Evolutionary conservation across 2,888 invertebrate species (phyloP), one percentile per base, ranked within the genome.

Genomic region (Hypomecis atomaria): DNA sequence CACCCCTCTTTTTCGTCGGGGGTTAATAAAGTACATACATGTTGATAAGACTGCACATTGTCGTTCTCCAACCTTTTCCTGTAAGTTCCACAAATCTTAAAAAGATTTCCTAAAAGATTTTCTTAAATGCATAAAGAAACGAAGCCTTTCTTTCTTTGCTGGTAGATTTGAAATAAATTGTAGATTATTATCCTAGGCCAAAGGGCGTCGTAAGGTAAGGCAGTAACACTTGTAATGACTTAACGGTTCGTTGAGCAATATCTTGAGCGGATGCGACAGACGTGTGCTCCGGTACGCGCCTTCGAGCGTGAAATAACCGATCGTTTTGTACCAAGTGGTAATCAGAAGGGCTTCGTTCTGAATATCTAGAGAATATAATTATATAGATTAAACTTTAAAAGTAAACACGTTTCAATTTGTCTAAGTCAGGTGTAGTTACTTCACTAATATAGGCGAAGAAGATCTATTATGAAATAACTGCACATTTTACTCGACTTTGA

Each of bases 221-320:
- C 34, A 38, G 56, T 47, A 56, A 33, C 47, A 38, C 78, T 77
- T 79, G 79, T 82, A 81, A 86, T 82, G 78, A 74, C 78, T 80
- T 84, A 71, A 83, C 79, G 81, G 76, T 76, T 84, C 81, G 87
- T 82, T 83, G 78, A 67, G 70, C 72, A 74, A 79, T 79, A 79
- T 80, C 75, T 71, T 74, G 71, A 77, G 70, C 72, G 68, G 69
- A 72, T 67, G 68, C 67, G 72, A 71, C 66, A 66, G 71, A 73
- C 71, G 68, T 61, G 65, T 70, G 74, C 70, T 61, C 71, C 75
- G 73, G 76, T 65, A 69, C 65, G 71, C 59, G 76, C 71, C 68
- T 69, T 71, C 73, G 71, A 73, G 78, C 80, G 77, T 83, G 76
- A 86, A 87, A 84, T 83, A 78, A 78, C 72, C 74, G 67, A 83